Conservation (phyloP, 2,797 vertebrate genomes). For the Gorsachius magnificus region DNA sequence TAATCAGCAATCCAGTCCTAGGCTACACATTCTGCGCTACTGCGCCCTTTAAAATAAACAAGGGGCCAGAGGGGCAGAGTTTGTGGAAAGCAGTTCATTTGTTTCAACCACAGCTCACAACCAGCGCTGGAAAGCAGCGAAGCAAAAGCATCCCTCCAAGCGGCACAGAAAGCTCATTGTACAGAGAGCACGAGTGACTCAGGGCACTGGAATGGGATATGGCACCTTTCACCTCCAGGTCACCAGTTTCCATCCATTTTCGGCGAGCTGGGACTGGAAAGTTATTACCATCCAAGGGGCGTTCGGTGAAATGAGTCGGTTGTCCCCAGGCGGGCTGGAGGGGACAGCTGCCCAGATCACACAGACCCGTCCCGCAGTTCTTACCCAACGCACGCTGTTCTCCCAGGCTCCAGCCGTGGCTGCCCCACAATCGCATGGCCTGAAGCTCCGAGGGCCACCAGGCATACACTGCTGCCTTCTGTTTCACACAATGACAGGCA, state of each 20-base stretch:
- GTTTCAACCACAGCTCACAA: neutral
- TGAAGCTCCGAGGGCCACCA: conserved; percentile 49
- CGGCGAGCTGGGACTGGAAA: neutral
- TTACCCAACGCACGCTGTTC: neutral
- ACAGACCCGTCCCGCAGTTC: neutral
- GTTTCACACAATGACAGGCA: conserved; percentile 29
- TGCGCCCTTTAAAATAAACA: conserved; percentile 7
- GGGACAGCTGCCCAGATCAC: conserved; percentile 21
- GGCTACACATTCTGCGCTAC: neutral
- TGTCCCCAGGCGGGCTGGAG: neutral
- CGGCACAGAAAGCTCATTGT: conserved; percentile 16
- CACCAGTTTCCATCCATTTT: conserved; percentile 1
- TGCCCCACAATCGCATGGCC: neutral
- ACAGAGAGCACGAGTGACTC: neutral
- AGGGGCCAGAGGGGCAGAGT: neutral
- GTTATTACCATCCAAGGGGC: neutral
- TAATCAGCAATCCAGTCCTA: neutral
- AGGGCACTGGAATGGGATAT: neutral
- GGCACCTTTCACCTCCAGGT: conserved; percentile 53
- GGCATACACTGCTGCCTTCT: conserved; percentile 55
- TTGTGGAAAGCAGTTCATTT: neutral
- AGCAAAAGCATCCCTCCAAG: neutral
- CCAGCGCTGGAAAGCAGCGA: neutral
- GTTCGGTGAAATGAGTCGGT: neutral
- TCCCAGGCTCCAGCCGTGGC: neutral